A percentile compares a stretch with the other conserved stretches of the same genome.
Evolutionary conservation across 2,888 invertebrate genomes (phyloP).

Genomic region (Keiferia lycopersicella): DNA sequence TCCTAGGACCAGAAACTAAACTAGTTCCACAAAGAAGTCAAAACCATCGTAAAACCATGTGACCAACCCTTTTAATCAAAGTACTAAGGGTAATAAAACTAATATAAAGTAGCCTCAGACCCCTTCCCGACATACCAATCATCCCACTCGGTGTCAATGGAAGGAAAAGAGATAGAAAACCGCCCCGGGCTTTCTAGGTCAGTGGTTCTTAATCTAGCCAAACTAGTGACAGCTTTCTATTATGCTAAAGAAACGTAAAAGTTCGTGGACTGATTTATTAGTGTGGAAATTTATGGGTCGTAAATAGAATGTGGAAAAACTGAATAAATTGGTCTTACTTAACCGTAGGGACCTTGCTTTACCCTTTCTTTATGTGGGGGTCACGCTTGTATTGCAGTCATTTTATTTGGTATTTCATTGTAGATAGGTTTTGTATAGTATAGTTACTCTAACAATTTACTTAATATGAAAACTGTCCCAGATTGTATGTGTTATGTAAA

Average conservation of each 20-base stretch:
- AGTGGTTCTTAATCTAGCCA: slow-evolving; percentile 9
- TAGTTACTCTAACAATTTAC: no score
- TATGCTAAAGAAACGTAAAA: background rate
- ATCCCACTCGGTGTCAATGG: slow-evolving; percentile 43
- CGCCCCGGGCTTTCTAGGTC: slow-evolving; percentile 38
- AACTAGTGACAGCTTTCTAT: background rate
- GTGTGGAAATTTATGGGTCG: background rate
- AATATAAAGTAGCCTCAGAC: slow-evolving; percentile 4
- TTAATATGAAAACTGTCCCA: no score
- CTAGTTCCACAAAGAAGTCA: no score
- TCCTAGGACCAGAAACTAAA: no score
- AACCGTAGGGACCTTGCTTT: background rate
- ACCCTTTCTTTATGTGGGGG: no score
- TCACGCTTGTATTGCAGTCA: no score
- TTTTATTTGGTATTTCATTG: no score
- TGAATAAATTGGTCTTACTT: background rate
- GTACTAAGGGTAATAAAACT: slow-evolving; percentile 6
- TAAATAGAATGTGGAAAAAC: background rate
- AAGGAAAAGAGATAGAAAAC: slow-evolving; percentile 45
- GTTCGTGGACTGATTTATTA: background rate
- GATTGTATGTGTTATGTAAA: no score
- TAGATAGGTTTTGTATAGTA: no score
- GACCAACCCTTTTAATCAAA: background rate
- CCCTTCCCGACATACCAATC: slow-evolving; percentile 28
- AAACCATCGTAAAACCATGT: background rate